These are phyloP conservation scores for Drosophila bifasciata DNA, from an alignment of 1,140 invertebrate species.

Conservation along the genomic window DNA sequence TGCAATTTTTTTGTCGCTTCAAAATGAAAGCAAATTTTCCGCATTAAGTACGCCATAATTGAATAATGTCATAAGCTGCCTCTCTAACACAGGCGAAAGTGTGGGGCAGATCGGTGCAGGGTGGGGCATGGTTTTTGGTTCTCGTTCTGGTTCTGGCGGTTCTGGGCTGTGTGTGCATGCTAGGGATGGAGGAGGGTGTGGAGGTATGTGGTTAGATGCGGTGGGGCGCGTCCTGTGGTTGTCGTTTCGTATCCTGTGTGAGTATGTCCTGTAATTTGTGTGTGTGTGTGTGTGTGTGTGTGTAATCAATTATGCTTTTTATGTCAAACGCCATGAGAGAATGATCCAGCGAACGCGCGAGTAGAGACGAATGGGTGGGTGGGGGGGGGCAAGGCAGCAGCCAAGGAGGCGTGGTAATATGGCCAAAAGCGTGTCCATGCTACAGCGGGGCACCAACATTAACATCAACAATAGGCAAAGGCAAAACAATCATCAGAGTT, in stretches of 20 bases:
- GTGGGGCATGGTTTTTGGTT: too few species aligned
- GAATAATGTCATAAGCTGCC: constrained; percentile 68
- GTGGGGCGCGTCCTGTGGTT: constrained; percentile 16
- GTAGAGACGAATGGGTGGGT: background rate
- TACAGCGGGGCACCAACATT: constrained; percentile 16
- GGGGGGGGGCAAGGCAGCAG: constrained; percentile 3
- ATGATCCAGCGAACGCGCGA: constrained; percentile 17
- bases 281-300: constrained; percentile 21
- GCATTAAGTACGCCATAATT: constrained; percentile 74
- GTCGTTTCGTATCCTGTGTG: background rate
- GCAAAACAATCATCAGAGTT: background rate
- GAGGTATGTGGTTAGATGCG: background rate
- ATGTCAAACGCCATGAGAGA: constrained; percentile 55
- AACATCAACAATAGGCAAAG: constrained; percentile 37
- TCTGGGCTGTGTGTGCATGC: too few species aligned
- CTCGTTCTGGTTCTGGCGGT: too few species aligned
- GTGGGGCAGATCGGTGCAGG: background rate
- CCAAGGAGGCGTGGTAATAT: constrained; percentile 9
- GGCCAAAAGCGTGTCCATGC: constrained; percentile 1
- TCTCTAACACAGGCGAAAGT: constrained; percentile 26
- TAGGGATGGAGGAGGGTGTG: too few species aligned
- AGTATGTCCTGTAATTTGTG: constrained; percentile 9
- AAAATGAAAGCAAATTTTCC: constrained; percentile 68
- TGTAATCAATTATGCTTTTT: constrained; percentile 80
- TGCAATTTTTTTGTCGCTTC: constrained; percentile 56